Base-by-base conservation (phyloP, 2,113 vertebrate genomes). In the Trogon surrucura region DNA sequence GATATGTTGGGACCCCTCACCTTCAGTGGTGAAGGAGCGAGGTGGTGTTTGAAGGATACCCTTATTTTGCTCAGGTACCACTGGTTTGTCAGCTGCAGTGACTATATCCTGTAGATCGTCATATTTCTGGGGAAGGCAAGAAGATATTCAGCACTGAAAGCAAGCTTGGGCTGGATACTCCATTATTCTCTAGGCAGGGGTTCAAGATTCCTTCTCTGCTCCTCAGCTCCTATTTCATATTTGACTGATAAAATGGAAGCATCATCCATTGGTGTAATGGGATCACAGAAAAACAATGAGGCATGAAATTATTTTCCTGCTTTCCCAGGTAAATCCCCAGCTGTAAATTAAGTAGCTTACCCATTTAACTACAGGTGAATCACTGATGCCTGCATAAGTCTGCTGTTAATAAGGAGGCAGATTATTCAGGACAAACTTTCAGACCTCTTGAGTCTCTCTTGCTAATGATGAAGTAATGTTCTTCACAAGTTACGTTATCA, bases 221-320 rank as follows among this genome's bases (percentile, higher is more conserved):
- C 13, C 47, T 89, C 3, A 3, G 30, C 57, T 75, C 54, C 57
- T 70, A 3, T 57, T 77, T 90, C 66, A 16, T 65, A 48, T 75
- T 71, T 82, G 77, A 41, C 56, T 64, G 44, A 16, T 69, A 36
- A 1, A 71, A 84, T 65, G 26, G 57, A 92, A 95, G 29, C 4
- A 7, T 56, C 47, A 75, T 80, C 69, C 29, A 11, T 13, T 73
- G 91, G 18, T 81, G 34, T 70, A 84, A 86, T 30, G 38, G 51
- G 72, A 86, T 81, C 91, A 87, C 32, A 66, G 80, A 60, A 92
- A 90, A 70, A 72, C 69, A 74, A 60, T 23, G 77, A 86, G 57
- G 34, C 65, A 53, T 88, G 32, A 95, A 91, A 93, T 97, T 51
- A 87, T 95, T 92, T 95, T 77, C 75, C 60, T 93, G 61, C 61